Percentiles rank a stretch among this genome's conserved stretches.
phyloP scores from a whole-genome alignment of 2,888 invertebrate species.

The Pandemis corylana region DNA sequence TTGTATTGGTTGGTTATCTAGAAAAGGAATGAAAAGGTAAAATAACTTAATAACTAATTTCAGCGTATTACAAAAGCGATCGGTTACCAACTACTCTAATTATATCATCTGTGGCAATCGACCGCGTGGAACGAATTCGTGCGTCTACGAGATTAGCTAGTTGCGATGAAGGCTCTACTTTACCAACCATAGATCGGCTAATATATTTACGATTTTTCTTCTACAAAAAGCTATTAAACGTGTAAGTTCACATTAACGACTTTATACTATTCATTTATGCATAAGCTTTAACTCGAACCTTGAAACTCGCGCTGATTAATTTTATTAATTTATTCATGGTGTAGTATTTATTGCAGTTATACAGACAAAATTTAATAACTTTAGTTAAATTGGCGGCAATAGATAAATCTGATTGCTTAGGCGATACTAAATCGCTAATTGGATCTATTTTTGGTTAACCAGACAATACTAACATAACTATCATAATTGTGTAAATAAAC shows the following conservation, averaged over 20 bases:
- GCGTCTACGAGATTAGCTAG: conserved; percentile 3
- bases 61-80: conserved; percentile 8
- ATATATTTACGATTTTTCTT: neutral
- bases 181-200: conserved; percentile 13
- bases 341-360: neutral
- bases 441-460: neutral
- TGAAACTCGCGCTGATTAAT: conserved; percentile 1
- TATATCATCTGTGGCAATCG: conserved; percentile 27
- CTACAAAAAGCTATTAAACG: neutral
- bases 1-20: no score
- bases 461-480: neutral
- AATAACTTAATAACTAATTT: neutral
- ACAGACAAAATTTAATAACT: neutral
- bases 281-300: neutral
- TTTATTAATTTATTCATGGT: conserved; percentile 3
- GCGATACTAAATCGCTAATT: neutral
- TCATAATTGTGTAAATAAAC: conserved; percentile 20
- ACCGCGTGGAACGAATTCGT: conserved; percentile 32
- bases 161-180: neutral
- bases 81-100: conserved; percentile 25
- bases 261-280: neutral
- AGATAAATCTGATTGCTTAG: no score
- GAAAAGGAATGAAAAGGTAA: neutral
- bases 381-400: neutral
- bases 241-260: neutral